These are phyloP conservation scores for Plutella xylostella DNA, from an alignment of 2,888 invertebrate species.

Conservation along the genomic window DNA sequence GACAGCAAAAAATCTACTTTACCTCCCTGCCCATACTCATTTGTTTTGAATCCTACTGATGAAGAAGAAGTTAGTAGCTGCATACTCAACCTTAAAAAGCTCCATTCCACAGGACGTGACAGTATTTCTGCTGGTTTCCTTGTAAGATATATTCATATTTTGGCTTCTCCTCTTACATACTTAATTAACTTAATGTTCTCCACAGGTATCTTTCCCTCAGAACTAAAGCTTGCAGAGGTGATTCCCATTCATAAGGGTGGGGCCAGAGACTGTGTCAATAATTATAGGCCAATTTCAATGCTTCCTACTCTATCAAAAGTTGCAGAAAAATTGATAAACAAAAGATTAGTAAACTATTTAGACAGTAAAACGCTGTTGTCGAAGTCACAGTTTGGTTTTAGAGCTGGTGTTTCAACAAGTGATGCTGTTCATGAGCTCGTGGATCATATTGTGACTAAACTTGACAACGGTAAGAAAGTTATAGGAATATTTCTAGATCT, in stretches of 20 bases:
- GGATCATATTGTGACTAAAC: background rate
- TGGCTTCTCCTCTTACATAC: conserved; percentile 3
- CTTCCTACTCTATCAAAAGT: conserved; percentile 5
- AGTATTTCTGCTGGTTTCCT: conserved; percentile 2
- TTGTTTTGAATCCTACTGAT: too few species aligned
- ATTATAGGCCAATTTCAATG: conserved; percentile 10
- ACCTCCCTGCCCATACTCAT: too few species aligned
- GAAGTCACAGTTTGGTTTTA: conserved; percentile 14
- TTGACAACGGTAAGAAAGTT: conserved; percentile 5
- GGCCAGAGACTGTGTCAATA: conserved; percentile 4
- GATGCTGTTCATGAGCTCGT: conserved; percentile 10
- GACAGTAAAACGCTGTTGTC: conserved; percentile 11
- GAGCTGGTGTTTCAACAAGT: conserved; percentile 10
- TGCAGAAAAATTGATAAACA: conserved; percentile 10
- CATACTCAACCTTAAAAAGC: too few species aligned
- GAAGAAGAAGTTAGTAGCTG: too few species aligned
- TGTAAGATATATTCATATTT: background rate
- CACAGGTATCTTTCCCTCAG: conserved; percentile 9
- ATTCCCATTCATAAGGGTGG: conserved; percentile 13
- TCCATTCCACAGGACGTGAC: conserved; percentile 8
- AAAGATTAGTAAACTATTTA: conserved; percentile 6
- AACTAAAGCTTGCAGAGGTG: conserved; percentile 9
- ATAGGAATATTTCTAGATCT: conserved; percentile 13
- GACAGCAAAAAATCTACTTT: too few species aligned
- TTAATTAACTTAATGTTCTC: conserved; percentile 7